phyloP scores from a whole-genome alignment of 1,140 invertebrate species.

The Gerris buenoi region DNA sequence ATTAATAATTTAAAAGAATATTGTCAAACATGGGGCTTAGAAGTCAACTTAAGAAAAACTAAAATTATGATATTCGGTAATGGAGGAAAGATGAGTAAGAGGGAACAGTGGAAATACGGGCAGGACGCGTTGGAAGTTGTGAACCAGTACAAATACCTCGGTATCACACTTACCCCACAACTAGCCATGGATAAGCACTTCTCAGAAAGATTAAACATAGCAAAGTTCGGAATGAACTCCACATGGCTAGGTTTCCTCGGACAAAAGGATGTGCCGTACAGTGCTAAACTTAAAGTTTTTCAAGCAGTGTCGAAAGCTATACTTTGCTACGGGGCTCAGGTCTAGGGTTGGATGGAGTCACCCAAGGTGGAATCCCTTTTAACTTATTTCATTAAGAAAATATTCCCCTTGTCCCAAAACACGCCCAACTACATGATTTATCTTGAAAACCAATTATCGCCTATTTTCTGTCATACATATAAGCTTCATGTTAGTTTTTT shows the following conservation, averaged over 20 bases:
- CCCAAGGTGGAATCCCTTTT: not conserved
- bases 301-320: not conserved
- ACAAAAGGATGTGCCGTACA: not conserved
- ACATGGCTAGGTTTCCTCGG: not conserved
- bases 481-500: not conserved
- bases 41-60: conserved; percentile 19
- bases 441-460: not conserved
- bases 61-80: conserved; percentile 19
- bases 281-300: conserved; percentile 3
- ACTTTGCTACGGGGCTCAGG: conserved; percentile 2
- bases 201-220: not conserved
- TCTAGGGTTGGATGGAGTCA: not conserved
- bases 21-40: conserved; percentile 11
- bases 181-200: not conserved
- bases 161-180: conserved; percentile 8
- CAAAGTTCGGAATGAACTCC: not conserved
- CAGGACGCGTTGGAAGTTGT: not conserved
- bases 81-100: conserved; percentile 7
- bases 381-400: not conserved
- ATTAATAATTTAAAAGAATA: conserved; percentile 15
- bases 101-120: conserved; percentile 3
- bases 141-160: conserved; percentile 12
- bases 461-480: not conserved
- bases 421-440: not conserved
- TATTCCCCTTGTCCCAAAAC: not conserved